These are phyloP conservation scores for Gymnoscelis rufifasciata DNA, from an alignment of 2,888 invertebrate species.

Conservation along the genomic window DNA sequence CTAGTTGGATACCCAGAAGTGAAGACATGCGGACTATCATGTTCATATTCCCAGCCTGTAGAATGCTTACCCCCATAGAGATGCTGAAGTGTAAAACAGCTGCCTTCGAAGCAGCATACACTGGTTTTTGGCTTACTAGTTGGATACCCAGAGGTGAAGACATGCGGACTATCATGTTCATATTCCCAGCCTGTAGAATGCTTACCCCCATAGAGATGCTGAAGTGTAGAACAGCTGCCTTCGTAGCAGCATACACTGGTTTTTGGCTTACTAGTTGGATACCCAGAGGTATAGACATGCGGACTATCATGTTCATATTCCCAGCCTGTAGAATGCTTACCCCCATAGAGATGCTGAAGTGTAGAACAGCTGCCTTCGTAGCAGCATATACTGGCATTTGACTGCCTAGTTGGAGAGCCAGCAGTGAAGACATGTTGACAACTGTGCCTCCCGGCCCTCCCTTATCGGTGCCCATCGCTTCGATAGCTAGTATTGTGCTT, in stretches of 20 bases:
- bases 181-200: not conserved
- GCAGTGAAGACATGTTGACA: slow-evolving; percentile 60
- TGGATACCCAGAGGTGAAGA: too few relatives aligned
- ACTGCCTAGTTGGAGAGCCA: slow-evolving; percentile 48
- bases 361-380: slow-evolving; percentile 63
- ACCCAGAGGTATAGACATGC: too few relatives aligned
- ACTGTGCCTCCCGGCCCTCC: slow-evolving; percentile 57
- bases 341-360: slow-evolving; percentile 61
- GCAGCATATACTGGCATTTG: slow-evolving; percentile 61
- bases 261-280: too few relatives aligned
- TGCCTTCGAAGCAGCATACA: too few relatives aligned
- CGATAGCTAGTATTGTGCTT: slow-evolving; percentile 58
- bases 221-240: slow-evolving; percentile 63
- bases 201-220: slow-evolving; percentile 62
- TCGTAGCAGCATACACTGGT: slow-evolving; percentile 65
- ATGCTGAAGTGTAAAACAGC: too few relatives aligned
- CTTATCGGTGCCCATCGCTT: slow-evolving; percentile 53
- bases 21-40: too few relatives aligned
- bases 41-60: too few relatives aligned
- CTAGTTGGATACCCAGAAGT: too few relatives aligned
- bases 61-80: too few relatives aligned
- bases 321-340: slow-evolving; percentile 37
- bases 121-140: too few relatives aligned
- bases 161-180: too few relatives aligned
- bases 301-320: too few relatives aligned